Evolutionary conservation across 2,113 vertebrate species (phyloP).

Genomic region (Puma concolor): DNA sequence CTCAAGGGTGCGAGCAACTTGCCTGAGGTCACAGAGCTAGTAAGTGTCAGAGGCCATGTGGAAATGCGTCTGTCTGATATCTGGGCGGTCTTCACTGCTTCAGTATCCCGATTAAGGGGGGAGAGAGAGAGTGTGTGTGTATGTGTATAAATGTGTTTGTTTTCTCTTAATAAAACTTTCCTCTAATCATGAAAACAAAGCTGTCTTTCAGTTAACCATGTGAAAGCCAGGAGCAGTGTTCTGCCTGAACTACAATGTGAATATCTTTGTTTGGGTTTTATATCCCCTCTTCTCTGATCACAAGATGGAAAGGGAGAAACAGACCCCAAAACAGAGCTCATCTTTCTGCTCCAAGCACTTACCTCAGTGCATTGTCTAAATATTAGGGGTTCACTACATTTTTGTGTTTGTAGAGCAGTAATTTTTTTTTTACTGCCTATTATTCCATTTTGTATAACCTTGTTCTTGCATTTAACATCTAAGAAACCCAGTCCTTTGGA

Average conservation of each 20-base stretch:
- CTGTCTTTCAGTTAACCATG: constrained; percentile 1
- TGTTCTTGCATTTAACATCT: constrained; percentile 67
- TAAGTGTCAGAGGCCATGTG: background rate
- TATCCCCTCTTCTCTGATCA: background rate
- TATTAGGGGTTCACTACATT: background rate
- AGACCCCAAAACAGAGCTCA: background rate
- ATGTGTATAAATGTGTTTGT: background rate
- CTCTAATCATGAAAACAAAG: background rate
- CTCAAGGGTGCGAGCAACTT: background rate
- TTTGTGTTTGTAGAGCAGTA: constrained; percentile 33
- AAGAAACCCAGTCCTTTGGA: constrained; percentile 69
- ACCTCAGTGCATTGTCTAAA: background rate
- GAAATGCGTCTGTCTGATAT: background rate
- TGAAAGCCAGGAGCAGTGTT: background rate
- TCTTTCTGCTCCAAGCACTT: background rate
- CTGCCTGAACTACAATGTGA: background rate
- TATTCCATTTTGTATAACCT: constrained; percentile 56
- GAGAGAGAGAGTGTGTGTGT: no score
- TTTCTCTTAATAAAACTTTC: background rate
- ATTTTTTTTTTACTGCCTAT: constrained; percentile 38
- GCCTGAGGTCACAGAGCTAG: background rate
- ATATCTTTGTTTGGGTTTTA: constrained; percentile 24
- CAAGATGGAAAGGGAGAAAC: background rate
- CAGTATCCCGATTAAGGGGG: background rate
- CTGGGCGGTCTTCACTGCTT: background rate